Percentiles rank a stretch among this genome's conserved stretches.
Conservation (phyloP, 2,888 invertebrate genomes). For the Nomada fabriciana region DNA sequence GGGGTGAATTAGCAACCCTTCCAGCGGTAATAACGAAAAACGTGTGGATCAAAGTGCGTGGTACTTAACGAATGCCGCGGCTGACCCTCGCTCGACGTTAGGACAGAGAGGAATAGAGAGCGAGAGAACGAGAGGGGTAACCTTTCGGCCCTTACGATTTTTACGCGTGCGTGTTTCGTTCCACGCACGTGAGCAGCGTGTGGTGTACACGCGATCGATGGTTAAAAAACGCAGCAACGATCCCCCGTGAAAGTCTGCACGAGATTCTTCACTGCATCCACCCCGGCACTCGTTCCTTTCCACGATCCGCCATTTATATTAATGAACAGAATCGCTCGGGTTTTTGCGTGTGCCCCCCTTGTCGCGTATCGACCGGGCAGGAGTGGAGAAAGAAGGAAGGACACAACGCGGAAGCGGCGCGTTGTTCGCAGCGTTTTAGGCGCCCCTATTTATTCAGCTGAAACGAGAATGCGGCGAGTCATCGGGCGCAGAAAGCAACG, state of each 20-base stretch:
- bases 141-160: slow-evolving; percentile 41
- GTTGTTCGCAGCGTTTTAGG: slow-evolving; percentile 39
- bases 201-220: slow-evolving; percentile 61
- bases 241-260: slow-evolving; percentile 33
- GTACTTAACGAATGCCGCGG: slow-evolving; percentile 53
- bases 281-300: slow-evolving; percentile 33
- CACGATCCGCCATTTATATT: slow-evolving; percentile 71
- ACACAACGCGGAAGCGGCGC: slow-evolving; percentile 32
- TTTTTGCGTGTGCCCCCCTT: slow-evolving; percentile 47
- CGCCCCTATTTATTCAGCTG: slow-evolving; percentile 60
- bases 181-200: slow-evolving; percentile 45
- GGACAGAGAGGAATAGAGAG: background rate
- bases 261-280: slow-evolving; percentile 37
- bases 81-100: slow-evolving; percentile 44
- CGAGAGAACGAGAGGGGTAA: background rate
- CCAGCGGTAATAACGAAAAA: slow-evolving; percentile 48
- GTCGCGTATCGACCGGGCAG: slow-evolving; percentile 47
- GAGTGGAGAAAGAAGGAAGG: slow-evolving; percentile 15
- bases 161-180: slow-evolving; percentile 65
- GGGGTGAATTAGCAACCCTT: slow-evolving; percentile 31
- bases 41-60: slow-evolving; percentile 61
- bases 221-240: slow-evolving; percentile 54
- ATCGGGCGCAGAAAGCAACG: slow-evolving; percentile 28
- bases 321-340: slow-evolving; percentile 71
- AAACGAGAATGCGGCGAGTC: slow-evolving; percentile 51